phyloP scores from a whole-genome alignment of 2,888 invertebrate species.

The Drosophila infuscata region DNA sequence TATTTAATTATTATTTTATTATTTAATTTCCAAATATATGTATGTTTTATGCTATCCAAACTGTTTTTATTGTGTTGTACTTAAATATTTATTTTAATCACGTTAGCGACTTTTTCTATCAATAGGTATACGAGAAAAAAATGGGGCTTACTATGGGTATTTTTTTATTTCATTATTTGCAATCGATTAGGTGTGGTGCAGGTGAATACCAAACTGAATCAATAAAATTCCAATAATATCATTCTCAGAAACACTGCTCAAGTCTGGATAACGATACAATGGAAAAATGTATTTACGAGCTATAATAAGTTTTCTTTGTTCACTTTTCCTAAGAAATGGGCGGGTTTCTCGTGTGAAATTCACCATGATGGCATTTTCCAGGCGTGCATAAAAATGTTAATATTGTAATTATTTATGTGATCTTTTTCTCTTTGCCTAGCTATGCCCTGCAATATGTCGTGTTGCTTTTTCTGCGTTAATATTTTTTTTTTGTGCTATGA shows the following conservation, averaged over 20 bases:
- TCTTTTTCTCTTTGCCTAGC: slow-evolving; percentile 6
- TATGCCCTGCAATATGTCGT: slow-evolving; percentile 22
- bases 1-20: neutral
- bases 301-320: slow-evolving; percentile 6
- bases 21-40: neutral
- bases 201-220: slow-evolving; percentile 1
- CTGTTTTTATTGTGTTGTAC: neutral
- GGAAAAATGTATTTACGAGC: neutral
- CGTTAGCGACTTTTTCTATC: neutral
- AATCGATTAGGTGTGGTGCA: neutral
- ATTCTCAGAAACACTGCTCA: slow-evolving; percentile 12
- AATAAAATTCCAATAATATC: slow-evolving; percentile 10
- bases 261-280: neutral
- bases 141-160: neutral
- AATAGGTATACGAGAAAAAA: neutral
- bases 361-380: slow-evolving; percentile 38
- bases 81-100: neutral
- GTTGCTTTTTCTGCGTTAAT: neutral
- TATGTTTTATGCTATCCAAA: neutral
- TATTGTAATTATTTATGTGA: slow-evolving; percentile 54
- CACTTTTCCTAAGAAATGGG: slow-evolving; percentile 7
- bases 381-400: slow-evolving; percentile 31
- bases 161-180: neutral
- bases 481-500: slow-evolving; percentile 21
- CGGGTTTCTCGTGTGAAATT: slow-evolving; percentile 32